Base-by-base conservation (phyloP, 2,113 vertebrate species). In the Pelmatolapia mariae region DNA sequence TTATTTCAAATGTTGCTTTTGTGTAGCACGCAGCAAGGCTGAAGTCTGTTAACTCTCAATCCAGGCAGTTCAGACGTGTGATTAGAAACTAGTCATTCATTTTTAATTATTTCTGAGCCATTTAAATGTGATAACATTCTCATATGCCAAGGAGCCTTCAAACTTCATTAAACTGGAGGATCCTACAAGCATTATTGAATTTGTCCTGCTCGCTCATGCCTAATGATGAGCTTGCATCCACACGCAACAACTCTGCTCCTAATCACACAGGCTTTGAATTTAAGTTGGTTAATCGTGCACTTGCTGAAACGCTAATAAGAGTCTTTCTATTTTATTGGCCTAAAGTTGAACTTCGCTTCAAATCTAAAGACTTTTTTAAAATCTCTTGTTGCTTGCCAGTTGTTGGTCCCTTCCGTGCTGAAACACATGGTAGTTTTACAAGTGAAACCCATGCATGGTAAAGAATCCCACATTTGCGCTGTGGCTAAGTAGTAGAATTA, bases 61-160 rank as follows among this genome's bases (percentile, higher is more conserved):
- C 76, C 87, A 56, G 11, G 57, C 18, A 66, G 61, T 85, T 61
- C 43, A 84, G 78, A 84, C 16, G 5, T 40, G 43, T 56, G 86
- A 86, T 85, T 88, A 68, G 61, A 86, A 92, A 47, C 47, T 82
- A 83, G 81, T 85, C 81, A 83, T 80, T 93, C 82, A 53, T 73
- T 90, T 81, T 89, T 87, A 84, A 91, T 91, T 83, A 90, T 88
- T 87, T 89, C 82, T 22, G 29, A 85, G 86, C 82, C 40, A 87
- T 93, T 87, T 82, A 68, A 88, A 86, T 84, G 59, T n/a, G 85
- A 90, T 85, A 83, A 90, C 73, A 22, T 90, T 86, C 78, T 89
- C 83, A 83, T 79, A 56, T 47, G 86, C 83, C 59, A 80, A 88
- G 53, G 66, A 93, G 68, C 82, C 78, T 87, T 90, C 83, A 79